phyloP scores from a whole-genome alignment of 1,140 invertebrate genomes.

The Drosophila cardini region DNA sequence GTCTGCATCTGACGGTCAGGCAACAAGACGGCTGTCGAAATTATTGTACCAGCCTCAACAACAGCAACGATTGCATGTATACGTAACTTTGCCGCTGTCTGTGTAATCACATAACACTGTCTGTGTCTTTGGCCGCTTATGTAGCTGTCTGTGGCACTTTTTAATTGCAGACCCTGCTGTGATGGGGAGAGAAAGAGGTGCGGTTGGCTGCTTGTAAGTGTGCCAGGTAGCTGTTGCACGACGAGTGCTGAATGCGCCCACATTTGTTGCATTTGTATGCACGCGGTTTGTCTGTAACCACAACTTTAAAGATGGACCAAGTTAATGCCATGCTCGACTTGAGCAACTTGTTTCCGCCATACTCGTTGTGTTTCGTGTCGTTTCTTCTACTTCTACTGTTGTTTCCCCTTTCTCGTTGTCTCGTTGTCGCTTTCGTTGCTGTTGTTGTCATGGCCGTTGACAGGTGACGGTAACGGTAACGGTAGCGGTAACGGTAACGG shows the following conservation, averaged over 20 bases:
- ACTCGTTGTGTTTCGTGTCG: neutral
- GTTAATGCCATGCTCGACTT: slow-evolving; percentile 25
- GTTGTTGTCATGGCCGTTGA: slow-evolving; percentile 18
- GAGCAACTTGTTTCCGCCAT: neutral
- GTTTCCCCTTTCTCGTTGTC: slow-evolving; percentile 3
- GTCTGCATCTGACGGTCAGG: neutral
- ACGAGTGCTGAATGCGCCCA: neutral
- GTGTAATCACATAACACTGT: slow-evolving; percentile 9
- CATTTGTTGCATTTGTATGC: slow-evolving; percentile 9
- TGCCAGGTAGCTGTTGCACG: slow-evolving; percentile 10
- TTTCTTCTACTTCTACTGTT: neutral
- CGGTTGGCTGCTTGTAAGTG: neutral
- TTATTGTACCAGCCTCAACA: slow-evolving; percentile 50
- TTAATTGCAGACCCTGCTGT: slow-evolving; percentile 21
- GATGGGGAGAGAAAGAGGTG: neutral
- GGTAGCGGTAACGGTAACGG: too few relatives aligned
- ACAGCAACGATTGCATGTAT: slow-evolving; percentile 6
- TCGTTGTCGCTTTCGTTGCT: slow-evolving; percentile 13
- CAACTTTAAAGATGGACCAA: slow-evolving; percentile 19
- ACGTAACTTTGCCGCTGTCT: slow-evolving; percentile 26
- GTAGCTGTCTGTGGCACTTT: slow-evolving; percentile 15
- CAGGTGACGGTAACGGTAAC: slow-evolving; percentile 39
- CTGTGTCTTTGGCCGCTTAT: slow-evolving; percentile 3
- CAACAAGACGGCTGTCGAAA: slow-evolving; percentile 53
- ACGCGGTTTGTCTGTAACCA: slow-evolving; percentile 2